Conservation (phyloP, 2,113 vertebrate species). For the Tragelaphus imberbis region DNA sequence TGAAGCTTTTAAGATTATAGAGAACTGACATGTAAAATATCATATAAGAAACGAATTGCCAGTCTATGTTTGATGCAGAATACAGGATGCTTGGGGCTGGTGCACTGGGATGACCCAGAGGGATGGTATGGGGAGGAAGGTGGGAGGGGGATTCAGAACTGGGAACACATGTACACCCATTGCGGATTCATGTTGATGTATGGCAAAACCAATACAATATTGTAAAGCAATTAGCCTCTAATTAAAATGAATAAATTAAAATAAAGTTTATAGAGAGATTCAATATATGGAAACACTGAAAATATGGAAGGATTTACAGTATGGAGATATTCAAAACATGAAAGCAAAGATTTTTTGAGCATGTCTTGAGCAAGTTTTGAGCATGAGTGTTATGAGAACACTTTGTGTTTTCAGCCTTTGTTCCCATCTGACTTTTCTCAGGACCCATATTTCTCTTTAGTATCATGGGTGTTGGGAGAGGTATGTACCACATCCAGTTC, state of each 20-base stretch:
- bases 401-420: background rate
- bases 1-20: background rate
- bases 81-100: too few relatives aligned
- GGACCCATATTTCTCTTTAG: background rate
- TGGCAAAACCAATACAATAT: too few relatives aligned
- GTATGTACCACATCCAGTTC: background rate
- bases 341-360: background rate
- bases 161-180: too few relatives aligned
- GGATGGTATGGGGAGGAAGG: too few relatives aligned
- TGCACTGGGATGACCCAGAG: too few relatives aligned
- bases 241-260: too few relatives aligned
- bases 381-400: background rate
- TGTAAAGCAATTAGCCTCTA: too few relatives aligned
- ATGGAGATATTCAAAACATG: background rate
- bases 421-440: background rate
- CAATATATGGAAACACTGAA: background rate
- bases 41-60: too few relatives aligned
- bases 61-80: too few relatives aligned
- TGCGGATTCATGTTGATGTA: too few relatives aligned
- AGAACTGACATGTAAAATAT: background rate
- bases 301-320: background rate
- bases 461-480: background rate
- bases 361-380: background rate
- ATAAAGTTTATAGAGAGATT: background rate
- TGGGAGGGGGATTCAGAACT: too few relatives aligned